These are phyloP conservation scores for Sericinus montela DNA, from an alignment of 2,888 invertebrate species.

Conservation along the genomic window DNA sequence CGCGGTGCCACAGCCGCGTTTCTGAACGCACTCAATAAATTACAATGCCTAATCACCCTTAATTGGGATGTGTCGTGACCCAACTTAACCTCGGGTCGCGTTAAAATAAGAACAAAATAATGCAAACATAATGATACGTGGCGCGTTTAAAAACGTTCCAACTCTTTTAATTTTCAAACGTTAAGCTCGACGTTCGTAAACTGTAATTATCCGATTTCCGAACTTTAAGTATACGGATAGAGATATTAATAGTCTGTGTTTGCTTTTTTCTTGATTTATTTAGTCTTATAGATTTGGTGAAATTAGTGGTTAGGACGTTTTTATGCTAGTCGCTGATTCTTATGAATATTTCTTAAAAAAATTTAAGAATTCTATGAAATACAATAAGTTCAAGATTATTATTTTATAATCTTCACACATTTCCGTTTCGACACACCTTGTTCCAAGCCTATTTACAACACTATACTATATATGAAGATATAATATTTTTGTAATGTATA, in stretches of 20 bases:
- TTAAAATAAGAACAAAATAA: constrained; percentile 67
- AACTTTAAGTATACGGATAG: constrained; percentile 74
- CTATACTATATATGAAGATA: too few species aligned
- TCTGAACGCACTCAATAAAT: constrained; percentile 72
- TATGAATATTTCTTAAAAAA: constrained; percentile 46
- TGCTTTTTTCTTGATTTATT: constrained; percentile 73
- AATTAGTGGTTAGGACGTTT: constrained; percentile 68
- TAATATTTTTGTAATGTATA: too few species aligned
- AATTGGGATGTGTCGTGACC: constrained; percentile 77
- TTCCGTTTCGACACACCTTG: too few species aligned
- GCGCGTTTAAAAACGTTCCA: constrained; percentile 44
- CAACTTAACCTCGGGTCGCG: constrained; percentile 71
- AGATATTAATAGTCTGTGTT: constrained; percentile 73
- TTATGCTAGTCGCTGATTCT: constrained; percentile 61
- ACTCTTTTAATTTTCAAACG: constrained; percentile 71
- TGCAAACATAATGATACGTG: constrained; percentile 75
- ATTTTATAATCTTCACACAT: too few species aligned
- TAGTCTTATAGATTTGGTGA: constrained; percentile 64
- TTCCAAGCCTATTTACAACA: too few species aligned
- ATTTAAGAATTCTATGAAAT: constrained; percentile 2
- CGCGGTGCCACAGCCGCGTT: constrained; percentile 50
- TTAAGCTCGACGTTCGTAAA: constrained; percentile 53
- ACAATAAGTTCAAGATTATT: too few species aligned
- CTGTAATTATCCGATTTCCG: constrained; percentile 72
- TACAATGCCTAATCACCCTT: constrained; percentile 72